These are phyloP conservation scores for Puntigrus tetrazona DNA, from an alignment of 2,113 vertebrate genomes.

Conservation along the genomic window DNA sequence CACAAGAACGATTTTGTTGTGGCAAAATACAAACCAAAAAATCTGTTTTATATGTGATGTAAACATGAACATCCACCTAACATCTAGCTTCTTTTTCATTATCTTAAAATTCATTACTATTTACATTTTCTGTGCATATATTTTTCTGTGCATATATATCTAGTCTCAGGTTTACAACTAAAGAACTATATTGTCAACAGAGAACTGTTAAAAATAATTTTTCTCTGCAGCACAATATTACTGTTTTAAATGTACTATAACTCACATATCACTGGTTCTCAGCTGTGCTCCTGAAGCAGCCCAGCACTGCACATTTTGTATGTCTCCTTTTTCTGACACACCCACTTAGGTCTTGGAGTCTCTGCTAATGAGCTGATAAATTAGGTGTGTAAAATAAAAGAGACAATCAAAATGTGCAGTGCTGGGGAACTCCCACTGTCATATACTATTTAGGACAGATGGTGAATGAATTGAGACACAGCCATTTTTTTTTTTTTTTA, in stretches of 20 bases:
- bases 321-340: neutral
- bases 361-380: conserved; percentile 24
- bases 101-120: neutral
- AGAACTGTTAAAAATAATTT: neutral
- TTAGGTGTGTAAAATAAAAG: neutral
- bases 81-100: neutral
- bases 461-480: neutral
- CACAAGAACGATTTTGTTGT: neutral
- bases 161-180: neutral
- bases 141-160: neutral
- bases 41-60: neutral
- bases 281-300: neutral
- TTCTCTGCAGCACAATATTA: neutral
- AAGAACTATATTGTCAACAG: neutral
- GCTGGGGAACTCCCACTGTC: neutral
- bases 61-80: neutral
- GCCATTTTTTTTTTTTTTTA: neutral
- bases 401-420: neutral
- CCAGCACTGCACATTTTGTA: neutral
- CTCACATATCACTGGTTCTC: neutral
- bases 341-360: neutral
- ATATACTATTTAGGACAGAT: conserved; percentile 9
- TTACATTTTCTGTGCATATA: neutral
- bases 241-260: neutral
- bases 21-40: neutral